Base-by-base conservation (phyloP, 2,888 invertebrate species). In the Clitarchus hookeri region DNA sequence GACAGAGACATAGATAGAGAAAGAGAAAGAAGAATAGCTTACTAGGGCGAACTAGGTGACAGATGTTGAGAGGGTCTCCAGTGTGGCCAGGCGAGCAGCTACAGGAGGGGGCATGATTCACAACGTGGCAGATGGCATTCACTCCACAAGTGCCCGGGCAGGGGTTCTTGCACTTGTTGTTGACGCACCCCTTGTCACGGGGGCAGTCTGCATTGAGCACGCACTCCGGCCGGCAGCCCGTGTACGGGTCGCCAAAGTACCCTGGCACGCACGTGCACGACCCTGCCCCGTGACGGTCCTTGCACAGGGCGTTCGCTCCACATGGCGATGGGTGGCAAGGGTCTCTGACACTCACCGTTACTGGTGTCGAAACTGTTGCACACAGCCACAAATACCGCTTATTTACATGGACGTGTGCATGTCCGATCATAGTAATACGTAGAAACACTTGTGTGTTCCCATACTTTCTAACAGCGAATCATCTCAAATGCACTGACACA, bases 261-360 rank as follows among this genome's bases (percentile, higher is more conserved):
- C 96, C 96, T 87, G 95, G 94, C 88, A 96, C 92, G 92, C 97
- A 97, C 88, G 94, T 93, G 91, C 97, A 97, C 88, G 97, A 96
- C 84, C 96, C 97, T 87, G 95, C 95, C 89, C 95, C 96, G 90
- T 96, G 94, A 89, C 94, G 93, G 92, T 96, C 96, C 91, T 94
- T 95, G 92, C 97, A 98, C 89, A 96, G 91, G 85, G 97, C 96
- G 91, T 97, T 97, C 54, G 95, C 93, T 87, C 97, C 97, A 91
- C 98, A 98, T 82, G 97, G 97, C 86, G 96, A 96, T 88, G 96
- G 96, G 90, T 95, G 94, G 91, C 97, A 97, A 88, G 97, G 97
- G 92, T 93, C 92, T 89, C 91, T 90, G 78, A 92, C 91, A 89
- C 92, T 91, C 89, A 93, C 93, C 82, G 84, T 53, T 84, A 85